phyloP scores from a whole-genome alignment of 2,797 vertebrate species.

The Lemur catta region DNA sequence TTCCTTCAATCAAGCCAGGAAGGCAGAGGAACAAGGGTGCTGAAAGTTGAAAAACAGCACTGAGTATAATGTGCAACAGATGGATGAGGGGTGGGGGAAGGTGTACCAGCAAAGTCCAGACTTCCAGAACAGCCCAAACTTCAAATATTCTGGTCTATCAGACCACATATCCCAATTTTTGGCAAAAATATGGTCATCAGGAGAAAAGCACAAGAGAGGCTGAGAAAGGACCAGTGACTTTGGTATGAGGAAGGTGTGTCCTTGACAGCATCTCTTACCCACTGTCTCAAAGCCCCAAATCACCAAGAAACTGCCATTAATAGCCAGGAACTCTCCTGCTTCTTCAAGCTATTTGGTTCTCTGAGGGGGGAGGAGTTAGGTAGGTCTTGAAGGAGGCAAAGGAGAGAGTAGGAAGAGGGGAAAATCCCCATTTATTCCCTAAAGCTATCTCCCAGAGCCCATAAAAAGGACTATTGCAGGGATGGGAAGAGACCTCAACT shows the following conservation, averaged over 20 bases:
- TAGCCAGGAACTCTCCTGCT: neutral
- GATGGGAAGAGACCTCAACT: neutral
- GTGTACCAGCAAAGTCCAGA: neutral
- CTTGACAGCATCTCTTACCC: neutral
- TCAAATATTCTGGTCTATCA: constrained; percentile 4
- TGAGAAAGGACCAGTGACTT: constrained; percentile 55
- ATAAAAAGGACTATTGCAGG: neutral
- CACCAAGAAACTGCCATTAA: constrained; percentile 15
- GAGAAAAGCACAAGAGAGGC: constrained; percentile 28
- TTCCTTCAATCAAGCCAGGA: constrained; percentile 2
- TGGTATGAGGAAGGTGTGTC: constrained; percentile 56
- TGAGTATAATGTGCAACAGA: neutral
- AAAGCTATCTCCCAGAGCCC: constrained; percentile 38
- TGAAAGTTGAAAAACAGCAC: neutral
- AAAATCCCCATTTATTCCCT: neutral
- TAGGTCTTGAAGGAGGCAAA: neutral
- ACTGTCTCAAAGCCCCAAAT: constrained; percentile 29
- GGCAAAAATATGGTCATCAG: constrained; percentile 51
- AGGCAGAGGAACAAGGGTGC: neutral
- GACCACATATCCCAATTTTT: constrained; percentile 61
- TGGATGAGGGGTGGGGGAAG: fast-evolving
- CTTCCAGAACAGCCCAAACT: neutral
- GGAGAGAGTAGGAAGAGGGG: neutral
- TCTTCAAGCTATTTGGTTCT: constrained; percentile 64
- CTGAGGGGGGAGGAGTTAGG: neutral